These are phyloP conservation scores for Scomber scombrus DNA, from an alignment of 2,113 vertebrate genomes.

Conservation along the genomic window DNA sequence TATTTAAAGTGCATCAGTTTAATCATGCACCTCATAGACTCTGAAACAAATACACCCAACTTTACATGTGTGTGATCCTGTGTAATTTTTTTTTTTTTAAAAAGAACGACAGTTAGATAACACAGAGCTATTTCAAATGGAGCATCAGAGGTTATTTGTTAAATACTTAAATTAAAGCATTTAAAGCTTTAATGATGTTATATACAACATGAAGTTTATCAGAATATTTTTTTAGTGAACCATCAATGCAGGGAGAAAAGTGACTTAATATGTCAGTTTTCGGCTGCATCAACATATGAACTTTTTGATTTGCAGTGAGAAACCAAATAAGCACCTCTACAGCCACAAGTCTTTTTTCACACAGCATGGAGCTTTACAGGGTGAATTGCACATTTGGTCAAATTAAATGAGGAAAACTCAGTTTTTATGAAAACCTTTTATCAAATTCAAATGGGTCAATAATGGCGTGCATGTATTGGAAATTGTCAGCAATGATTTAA, in stretches of 20 bases:
- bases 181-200: conserved; percentile 1
- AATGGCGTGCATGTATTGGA: not conserved
- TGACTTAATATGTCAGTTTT: not conserved
- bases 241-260: not conserved
- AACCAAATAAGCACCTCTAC: not conserved
- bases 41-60: not conserved
- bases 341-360: not conserved
- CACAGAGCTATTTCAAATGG: not conserved
- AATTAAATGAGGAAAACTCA: not conserved
- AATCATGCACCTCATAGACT: not conserved
- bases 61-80: not conserved
- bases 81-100: not conserved
- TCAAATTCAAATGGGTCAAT: not conserved
- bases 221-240: no score
- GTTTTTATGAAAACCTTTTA: not conserved
- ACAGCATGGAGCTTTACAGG: not conserved
- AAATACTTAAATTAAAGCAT: not conserved
- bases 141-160: not conserved
- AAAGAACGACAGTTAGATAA: not conserved
- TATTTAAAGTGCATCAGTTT: conserved; percentile 9
- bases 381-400: not conserved
- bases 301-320: not conserved
- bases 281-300: not conserved
- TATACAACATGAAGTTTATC: not conserved
- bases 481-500: not conserved